Conservation (phyloP, 2,797 vertebrate species). For the Sciurus vulgaris region DNA sequence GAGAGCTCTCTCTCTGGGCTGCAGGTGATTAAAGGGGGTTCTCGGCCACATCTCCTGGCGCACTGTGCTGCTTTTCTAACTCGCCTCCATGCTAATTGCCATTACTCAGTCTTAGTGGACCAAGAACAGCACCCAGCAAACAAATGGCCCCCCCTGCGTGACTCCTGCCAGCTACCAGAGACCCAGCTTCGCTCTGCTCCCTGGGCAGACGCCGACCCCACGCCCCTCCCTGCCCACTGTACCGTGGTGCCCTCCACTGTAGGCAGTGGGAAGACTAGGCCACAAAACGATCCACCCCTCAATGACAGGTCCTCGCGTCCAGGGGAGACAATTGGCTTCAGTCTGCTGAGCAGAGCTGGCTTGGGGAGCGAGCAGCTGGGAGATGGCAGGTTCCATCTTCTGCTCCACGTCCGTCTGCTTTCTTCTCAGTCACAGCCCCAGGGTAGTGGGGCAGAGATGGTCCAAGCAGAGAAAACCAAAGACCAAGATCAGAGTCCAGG, state of each 20-base stretch:
- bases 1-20: not conserved
- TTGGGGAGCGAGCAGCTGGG: fast-evolving
- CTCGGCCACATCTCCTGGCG: not conserved
- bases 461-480: too few species aligned
- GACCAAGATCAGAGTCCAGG: too few species aligned
- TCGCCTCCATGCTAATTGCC: not conserved
- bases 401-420: not conserved
- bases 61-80: not conserved
- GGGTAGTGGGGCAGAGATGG: too few species aligned
- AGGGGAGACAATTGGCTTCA: not conserved
- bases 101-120: not conserved
- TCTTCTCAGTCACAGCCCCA: not conserved
- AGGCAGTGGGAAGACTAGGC: not conserved
- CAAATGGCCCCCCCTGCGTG: not conserved
- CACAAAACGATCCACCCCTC: not conserved
- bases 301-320: fast-evolving
- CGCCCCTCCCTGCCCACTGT: fast-evolving
- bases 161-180: not conserved
- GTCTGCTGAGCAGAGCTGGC: not conserved
- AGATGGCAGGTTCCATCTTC: too few species aligned
- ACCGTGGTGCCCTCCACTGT: fast-evolving
- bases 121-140: not conserved
- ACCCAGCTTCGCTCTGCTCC: not conserved
- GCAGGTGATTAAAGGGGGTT: not conserved
- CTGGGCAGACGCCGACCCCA: not conserved